A percentile compares a stretch with the other conserved stretches of the same genome.
These are phyloP conservation scores for Ambastaia sidthimunki DNA, from an alignment of 2,797 vertebrate species.

Conservation along the genomic window DNA sequence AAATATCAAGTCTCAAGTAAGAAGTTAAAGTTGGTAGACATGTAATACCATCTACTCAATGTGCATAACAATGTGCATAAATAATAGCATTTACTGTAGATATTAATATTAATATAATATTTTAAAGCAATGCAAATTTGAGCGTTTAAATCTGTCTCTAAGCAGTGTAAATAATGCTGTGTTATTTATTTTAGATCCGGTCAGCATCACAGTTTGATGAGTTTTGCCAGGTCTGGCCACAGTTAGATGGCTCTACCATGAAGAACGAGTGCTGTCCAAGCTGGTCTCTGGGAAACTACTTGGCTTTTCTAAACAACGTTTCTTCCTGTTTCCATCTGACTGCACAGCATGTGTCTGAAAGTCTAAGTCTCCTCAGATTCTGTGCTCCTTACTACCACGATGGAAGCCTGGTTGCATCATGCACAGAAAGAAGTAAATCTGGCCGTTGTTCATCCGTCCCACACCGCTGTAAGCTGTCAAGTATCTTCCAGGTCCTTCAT, in stretches of 20 bases:
- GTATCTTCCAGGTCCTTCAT: conserved; percentile 91
- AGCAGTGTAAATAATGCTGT: neutral
- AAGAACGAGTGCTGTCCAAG: conserved; percentile 91
- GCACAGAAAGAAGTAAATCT: conserved; percentile 79
- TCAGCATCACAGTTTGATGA: conserved; percentile 88
- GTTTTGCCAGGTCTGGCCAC: conserved; percentile 81
- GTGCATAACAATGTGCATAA: no score
- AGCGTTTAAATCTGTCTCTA: no score
- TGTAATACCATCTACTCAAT: neutral
- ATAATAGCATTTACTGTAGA: neutral
- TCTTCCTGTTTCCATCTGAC: conserved; percentile 93
- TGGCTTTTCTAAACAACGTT: conserved; percentile 91
- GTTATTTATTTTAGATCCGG: conserved; percentile 82
- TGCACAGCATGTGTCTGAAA: conserved; percentile 86
- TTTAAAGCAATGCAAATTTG: neutral
- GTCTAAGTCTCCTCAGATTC: conserved; percentile 86
- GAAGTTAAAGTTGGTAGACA: neutral
- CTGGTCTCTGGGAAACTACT: conserved; percentile 97
- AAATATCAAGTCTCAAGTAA: neutral
- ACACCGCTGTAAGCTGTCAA: conserved; percentile 86
- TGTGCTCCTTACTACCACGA: conserved; percentile 92
- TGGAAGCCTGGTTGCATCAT: conserved; percentile 84
- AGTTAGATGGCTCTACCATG: conserved; percentile 64
- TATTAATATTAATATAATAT: neutral
- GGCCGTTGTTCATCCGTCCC: conserved; percentile 86